phyloP scores from a whole-genome alignment of 2,888 invertebrate species.

The Cistogaster globosa region DNA sequence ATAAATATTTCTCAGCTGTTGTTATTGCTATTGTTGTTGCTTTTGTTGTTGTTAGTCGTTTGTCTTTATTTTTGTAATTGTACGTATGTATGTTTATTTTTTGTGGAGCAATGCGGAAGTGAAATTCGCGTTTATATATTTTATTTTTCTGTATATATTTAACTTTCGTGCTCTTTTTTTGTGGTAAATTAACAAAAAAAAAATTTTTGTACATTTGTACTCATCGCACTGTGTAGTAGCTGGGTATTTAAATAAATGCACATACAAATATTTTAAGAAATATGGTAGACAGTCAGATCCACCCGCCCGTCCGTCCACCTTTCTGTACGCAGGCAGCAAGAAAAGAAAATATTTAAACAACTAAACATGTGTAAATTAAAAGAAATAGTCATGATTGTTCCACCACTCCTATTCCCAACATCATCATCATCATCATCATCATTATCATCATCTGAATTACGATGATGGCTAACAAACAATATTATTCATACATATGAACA shows the following conservation, averaged over 20 bases:
- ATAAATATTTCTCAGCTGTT: conserved; percentile 67
- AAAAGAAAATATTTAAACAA: conserved; percentile 22
- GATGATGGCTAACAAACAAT: conserved; percentile 39
- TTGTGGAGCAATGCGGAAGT: conserved; percentile 83
- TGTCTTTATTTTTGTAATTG: conserved; percentile 62
- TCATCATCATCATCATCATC: conserved; percentile 19
- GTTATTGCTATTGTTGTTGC: conserved; percentile 68
- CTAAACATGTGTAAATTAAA: conserved; percentile 23
- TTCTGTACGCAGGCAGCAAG: conserved; percentile 33
- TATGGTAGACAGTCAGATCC: conserved; percentile 48
- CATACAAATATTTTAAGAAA: conserved; percentile 48
- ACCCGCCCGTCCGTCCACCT: conserved; percentile 62
- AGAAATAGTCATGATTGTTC: conserved; percentile 57
- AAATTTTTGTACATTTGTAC: conserved; percentile 65
- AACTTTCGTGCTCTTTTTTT: conserved; percentile 65
- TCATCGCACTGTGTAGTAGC: conserved; percentile 53
- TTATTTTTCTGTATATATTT: conserved; percentile 76
- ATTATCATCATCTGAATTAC: conserved; percentile 13
- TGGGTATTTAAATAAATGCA: conserved; percentile 25
- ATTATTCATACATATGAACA: conserved; percentile 23
- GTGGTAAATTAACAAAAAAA: conserved; percentile 54
- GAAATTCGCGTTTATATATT: conserved; percentile 81
- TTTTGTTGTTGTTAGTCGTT: conserved; percentile 69
- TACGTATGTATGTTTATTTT: conserved; percentile 74
- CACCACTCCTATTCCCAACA: conserved; percentile 42